Base-by-base conservation (phyloP, 2,113 vertebrate species). In the Ceyx melanurus region DNA sequence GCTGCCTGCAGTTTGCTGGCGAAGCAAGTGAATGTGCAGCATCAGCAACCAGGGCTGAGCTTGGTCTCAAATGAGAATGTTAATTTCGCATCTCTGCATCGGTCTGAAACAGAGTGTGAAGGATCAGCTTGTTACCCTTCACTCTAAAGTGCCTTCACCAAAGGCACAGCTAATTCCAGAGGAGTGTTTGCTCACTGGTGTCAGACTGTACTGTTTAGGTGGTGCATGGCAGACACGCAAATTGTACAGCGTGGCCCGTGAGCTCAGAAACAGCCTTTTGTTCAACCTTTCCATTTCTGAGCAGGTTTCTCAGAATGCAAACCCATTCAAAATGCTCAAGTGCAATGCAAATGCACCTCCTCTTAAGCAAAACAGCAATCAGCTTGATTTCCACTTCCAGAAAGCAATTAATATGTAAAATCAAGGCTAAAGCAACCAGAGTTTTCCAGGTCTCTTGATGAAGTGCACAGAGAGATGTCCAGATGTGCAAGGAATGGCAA, bases 311-410 rank as follows among this genome's bases (percentile, higher is more conserved):
- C 9, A 10, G 82, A 58, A 66, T 56, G 54, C 20, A 70, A 79
- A 54, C 29, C 45, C 46, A 23, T 1, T 15, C 4, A 7, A 23
- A 89, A 92, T 2, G 21, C 72, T 88, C 79, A 28, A 51, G 10
- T 11, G n/a, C 42, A 50, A 88, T 81, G 73, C 73, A 93, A 88
- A 93, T 51, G 1, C 26, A n/a, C 72, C 84, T 80, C 66, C 64
- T 77, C 18, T 58, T 43, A 96, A 82, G 85, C 68, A 93, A 95
- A 94, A 83, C 42, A 68, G 79, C 82, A 94, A 93, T 82, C 75
- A 94, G 85, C 75, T 95, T 90, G 86, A 86, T 95, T 95, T 45
- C 50, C 40, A 8, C 51, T 90, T 86, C 91, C 90, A 92, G 93
- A 57, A 95, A 90, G 35, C n/a, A 4, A 76, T 93, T 88, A 83